Evolutionary conservation across 2,888 invertebrate genomes (phyloP), one percentile per base, ranked within the genome.

Genomic region (Glyphotaelius pellucidus): DNA sequence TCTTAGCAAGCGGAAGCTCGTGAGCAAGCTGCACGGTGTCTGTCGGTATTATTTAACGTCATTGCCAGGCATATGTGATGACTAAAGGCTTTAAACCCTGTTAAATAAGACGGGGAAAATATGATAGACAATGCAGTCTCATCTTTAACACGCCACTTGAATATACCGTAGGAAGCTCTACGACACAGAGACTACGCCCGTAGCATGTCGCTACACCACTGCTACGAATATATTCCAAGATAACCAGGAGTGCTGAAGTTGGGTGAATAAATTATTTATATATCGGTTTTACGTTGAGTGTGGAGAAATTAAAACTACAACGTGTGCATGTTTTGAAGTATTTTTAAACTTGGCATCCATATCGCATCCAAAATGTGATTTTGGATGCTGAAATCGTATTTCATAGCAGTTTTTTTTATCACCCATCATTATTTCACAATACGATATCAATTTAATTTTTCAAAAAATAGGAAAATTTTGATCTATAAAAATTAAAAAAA

Each of bases 111-210:
- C 52, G 32, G 31, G 42, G 88, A 52, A 88, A 52, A 67, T 47
- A 88, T 88, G 88, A 88, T 35, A 88, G 88, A 88, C 88, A 88
- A 67, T 88, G 88, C 88, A 88, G 88, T 42, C 86, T 86, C 86
- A 86, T 86, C 86, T 30, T 30, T 47, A 42, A 42, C 38, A 38
- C 38, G 42, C 42, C 86, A 42, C 86, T 88, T 67, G 31, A 67
- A 30, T 31, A 35, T 15, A 32, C 35, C 31, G 88, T 35, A 38
- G 42, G n/a, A 14, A 88, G 67, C 67, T 67, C 25, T n/a, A 25
- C 9, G 67, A 67, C 67, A 19, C 19, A 25, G 25, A 25, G 25
- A 25, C 67, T 25, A 67, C 67, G 67, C 67, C 67, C 67, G 67
- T 67, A 67, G 67, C 32, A 19, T 42, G 52, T 30, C 52, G 88